phyloP scores from a whole-genome alignment of 2,888 invertebrate species.

The Clepsis dumicolana region DNA sequence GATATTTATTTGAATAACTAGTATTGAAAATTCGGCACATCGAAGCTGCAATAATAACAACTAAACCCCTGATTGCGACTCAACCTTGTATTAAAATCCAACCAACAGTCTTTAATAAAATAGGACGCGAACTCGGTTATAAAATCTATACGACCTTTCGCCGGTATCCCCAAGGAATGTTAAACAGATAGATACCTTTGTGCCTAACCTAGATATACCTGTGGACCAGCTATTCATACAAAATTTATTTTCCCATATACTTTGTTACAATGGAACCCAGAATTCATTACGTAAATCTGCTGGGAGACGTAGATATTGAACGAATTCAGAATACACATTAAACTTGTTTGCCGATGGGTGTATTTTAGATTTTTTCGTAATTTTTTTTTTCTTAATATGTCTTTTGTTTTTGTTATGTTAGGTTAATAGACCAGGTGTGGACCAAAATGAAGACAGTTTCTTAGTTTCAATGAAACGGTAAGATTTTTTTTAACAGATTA shows the following conservation, averaged over 20 bases:
- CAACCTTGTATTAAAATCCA: background rate
- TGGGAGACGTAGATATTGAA: slow-evolving; percentile 1
- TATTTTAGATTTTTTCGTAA: background rate
- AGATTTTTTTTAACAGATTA: too few species aligned
- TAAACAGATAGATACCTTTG: slow-evolving; percentile 12
- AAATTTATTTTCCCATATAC: slow-evolving; percentile 37
- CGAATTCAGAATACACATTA: background rate
- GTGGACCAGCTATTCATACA: slow-evolving; percentile 28
- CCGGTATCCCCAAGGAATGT: background rate
- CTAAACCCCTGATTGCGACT: too few species aligned
- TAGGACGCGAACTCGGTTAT: background rate
- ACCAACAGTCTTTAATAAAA: background rate
- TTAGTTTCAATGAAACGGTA: too few species aligned
- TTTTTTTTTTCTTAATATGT: background rate
- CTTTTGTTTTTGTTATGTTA: too few species aligned
- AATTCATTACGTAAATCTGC: slow-evolving; percentile 34
- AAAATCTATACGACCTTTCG: slow-evolving; percentile 6
- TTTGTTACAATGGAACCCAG: slow-evolving; percentile 24
- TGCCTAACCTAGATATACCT: background rate
- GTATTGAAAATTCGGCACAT: too few species aligned
- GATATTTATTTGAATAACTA: too few species aligned
- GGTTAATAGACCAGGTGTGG: too few species aligned
- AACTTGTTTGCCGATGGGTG: background rate
- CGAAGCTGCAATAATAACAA: too few species aligned
- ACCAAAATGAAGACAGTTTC: too few species aligned